Percentiles rank a stretch among this genome's conserved stretches.
Conservation (phyloP, 2,113 vertebrate genomes). For the Oplegnathus fasciatus region DNA sequence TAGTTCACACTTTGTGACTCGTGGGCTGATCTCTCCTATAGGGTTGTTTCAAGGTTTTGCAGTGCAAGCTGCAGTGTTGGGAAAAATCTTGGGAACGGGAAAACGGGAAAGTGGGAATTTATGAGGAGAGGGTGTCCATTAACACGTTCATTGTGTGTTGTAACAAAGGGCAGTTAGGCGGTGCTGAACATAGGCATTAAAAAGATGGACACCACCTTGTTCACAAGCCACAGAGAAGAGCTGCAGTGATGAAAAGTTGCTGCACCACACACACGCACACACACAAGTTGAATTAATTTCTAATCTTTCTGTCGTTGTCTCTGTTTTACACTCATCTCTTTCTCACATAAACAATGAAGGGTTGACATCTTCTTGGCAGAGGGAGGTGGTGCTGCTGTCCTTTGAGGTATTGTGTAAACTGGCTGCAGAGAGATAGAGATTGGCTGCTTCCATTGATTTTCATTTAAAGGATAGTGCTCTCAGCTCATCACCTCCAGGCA, state of each 20-base stretch:
- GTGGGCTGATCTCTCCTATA: neutral
- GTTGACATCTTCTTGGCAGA: conserved; percentile 45
- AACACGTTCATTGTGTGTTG: conserved; percentile 36
- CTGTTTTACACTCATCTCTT: conserved; percentile 24
- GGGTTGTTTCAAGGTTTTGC: conserved; percentile 30
- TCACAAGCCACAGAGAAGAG: conserved; percentile 6
- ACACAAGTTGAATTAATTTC: conserved; percentile 15
- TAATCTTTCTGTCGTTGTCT: conserved; percentile 17
- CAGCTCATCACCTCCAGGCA: conserved; percentile 37
- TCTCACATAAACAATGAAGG: conserved; percentile 21
- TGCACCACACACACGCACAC: neutral
- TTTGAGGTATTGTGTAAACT: conserved; percentile 53
- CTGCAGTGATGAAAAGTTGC: conserved; percentile 13
- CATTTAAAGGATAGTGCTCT: conserved; percentile 56
- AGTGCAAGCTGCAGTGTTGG: conserved; percentile 12
- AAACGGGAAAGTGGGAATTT: conserved; percentile 29
- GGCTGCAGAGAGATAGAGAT: conserved; percentile 30
- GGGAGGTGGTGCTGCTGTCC: conserved; percentile 21
- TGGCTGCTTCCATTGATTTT: conserved; percentile 64
- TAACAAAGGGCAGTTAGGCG: conserved; percentile 11
- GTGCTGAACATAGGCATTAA: conserved; percentile 18
- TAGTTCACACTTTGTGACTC: conserved; percentile 35
- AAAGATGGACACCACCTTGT: conserved; percentile 29
- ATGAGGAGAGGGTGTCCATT: conserved; percentile 39
- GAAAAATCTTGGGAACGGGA: neutral